Evolutionary conservation across 2,113 vertebrate species (phyloP).

Genomic region (Vombatus ursinus): DNA sequence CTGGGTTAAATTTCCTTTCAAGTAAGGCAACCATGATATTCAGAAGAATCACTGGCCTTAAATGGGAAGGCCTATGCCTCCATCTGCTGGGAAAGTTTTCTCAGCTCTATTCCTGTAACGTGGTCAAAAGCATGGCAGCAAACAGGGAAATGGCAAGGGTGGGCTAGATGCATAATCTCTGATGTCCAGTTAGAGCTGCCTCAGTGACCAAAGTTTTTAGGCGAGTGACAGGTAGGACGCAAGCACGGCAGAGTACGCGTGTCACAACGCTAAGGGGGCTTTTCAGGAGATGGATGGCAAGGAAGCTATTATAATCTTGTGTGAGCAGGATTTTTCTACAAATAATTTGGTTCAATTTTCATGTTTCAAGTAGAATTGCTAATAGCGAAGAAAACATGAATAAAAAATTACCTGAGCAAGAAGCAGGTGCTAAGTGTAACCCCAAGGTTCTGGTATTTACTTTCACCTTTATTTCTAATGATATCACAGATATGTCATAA

Average conservation of each 20-base stretch:
- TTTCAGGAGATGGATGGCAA: slow-evolving; percentile 32
- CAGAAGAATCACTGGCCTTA: slow-evolving; percentile 45
- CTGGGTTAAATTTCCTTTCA: too few relatives aligned
- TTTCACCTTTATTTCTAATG: slow-evolving; percentile 12
- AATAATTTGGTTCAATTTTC: slow-evolving; percentile 45
- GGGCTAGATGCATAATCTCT: slow-evolving; percentile 54
- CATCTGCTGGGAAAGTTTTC: slow-evolving; percentile 39
- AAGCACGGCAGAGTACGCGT: slow-evolving; percentile 37
- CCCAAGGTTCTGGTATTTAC: background rate
- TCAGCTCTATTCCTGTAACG: slow-evolving; percentile 44
- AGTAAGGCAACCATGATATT: background rate
- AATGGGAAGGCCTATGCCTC: slow-evolving; percentile 30
- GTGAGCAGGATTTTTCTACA: slow-evolving; percentile 23
- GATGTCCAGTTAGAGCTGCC: slow-evolving; percentile 65
- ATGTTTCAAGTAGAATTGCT: slow-evolving; percentile 47
- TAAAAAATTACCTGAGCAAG: background rate
- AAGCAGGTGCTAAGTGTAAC: slow-evolving; percentile 27
- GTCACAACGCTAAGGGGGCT: slow-evolving; percentile 26
- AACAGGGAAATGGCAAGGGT: slow-evolving; percentile 58
- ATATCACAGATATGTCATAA: background rate
- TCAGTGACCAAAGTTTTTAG: slow-evolving; percentile 70
- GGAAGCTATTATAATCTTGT: slow-evolving; percentile 41
- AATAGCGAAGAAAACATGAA: slow-evolving; percentile 17
- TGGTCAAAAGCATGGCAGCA: slow-evolving; percentile 45
- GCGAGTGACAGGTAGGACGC: slow-evolving; percentile 60